These are phyloP conservation scores for Sminthurinus aureus DNA, from an alignment of 2,888 invertebrate genomes.

Conservation along the genomic window DNA sequence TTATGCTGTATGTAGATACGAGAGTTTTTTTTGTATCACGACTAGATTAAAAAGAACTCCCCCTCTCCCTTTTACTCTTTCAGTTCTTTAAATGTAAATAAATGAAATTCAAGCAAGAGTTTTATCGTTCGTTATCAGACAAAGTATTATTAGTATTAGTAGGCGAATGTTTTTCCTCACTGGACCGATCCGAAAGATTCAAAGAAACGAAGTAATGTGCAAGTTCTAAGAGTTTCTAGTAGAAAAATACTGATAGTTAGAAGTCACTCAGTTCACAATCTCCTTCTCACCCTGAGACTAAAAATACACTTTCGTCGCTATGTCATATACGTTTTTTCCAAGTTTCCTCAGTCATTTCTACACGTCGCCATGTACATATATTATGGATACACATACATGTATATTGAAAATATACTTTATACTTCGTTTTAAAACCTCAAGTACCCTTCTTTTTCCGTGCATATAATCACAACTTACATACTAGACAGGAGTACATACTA, in stretches of 20 bases:
- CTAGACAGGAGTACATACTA: background rate
- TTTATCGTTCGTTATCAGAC: slow-evolving; percentile 19
- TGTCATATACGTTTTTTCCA: slow-evolving; percentile 34
- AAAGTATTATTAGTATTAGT: background rate
- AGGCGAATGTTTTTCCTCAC: background rate
- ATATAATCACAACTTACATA: slow-evolving; percentile 6
- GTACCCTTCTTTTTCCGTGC: background rate
- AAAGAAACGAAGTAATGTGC: slow-evolving; percentile 34
- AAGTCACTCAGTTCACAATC: slow-evolving; percentile 45
- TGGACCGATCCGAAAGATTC: slow-evolving; percentile 36
- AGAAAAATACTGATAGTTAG: slow-evolving; percentile 26
- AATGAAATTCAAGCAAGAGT: background rate
- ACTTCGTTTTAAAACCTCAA: background rate
- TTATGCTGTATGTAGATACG: too few species aligned
- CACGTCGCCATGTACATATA: background rate
- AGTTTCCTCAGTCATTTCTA: slow-evolving; percentile 13
- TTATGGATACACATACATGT: background rate
- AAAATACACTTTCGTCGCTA: slow-evolving; percentile 24
- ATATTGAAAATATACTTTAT: background rate
- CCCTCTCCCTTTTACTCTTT: background rate
- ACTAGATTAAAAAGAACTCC: background rate
- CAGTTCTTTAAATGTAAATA: background rate
- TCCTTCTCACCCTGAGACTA: slow-evolving; percentile 54
- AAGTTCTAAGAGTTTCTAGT: slow-evolving; percentile 9
- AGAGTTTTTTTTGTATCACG: too few species aligned